Base-by-base conservation (phyloP, 2,113 vertebrate species). In the Sinocyclocheilus anshuiensis region DNA sequence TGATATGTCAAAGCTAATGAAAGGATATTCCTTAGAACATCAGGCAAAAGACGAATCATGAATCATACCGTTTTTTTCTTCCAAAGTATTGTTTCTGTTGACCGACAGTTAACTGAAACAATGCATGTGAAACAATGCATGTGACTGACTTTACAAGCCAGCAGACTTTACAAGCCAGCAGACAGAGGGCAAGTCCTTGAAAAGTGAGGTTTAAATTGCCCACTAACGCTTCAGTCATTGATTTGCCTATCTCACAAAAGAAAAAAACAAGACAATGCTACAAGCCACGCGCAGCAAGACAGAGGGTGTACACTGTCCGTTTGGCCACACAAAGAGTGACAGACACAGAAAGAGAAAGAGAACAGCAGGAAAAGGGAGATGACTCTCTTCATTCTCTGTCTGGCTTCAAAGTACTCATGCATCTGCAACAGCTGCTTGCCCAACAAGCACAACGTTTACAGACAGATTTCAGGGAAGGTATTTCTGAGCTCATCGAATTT, bases 401-500 rank as follows among this genome's bases (percentile, higher is more conserved):
- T 61, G 59, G 53, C 74, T 84, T 88, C 87, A 88, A 80, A 88
- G 81, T 67, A 42, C 53, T 71, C 36, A 45, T 15, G 42, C 48
- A 50, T 55, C 55, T 36, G 87, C 76, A 72, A 77, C 48, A 59
- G 48, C 59, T 67, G 59, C 79, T 26, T 26, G 22, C 1, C n/a
- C 12, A 6, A 26, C 11, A 76, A 1, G 13, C 59, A n/a, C 26
- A 57, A 29, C 16, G 0, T 15, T 57, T 57, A 57, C 53, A 79
- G 48, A 77, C 39, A 7, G 48, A 45, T 36, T 24, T 29, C 18
- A 33, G 61, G 24, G 42, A 24, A 57, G 22, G 9, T 4, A 72
- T 76, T 76, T 77, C 75, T 85, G 82, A 39, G 63, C 55, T 75
- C 77, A 20, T 78, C 12, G 71, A 65, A 74, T 74, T 80, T 5